Percentiles rank a stretch among this genome's conserved stretches.
Conservation (phyloP, 1,140 invertebrate species). For the Formica exsecta region DNA sequence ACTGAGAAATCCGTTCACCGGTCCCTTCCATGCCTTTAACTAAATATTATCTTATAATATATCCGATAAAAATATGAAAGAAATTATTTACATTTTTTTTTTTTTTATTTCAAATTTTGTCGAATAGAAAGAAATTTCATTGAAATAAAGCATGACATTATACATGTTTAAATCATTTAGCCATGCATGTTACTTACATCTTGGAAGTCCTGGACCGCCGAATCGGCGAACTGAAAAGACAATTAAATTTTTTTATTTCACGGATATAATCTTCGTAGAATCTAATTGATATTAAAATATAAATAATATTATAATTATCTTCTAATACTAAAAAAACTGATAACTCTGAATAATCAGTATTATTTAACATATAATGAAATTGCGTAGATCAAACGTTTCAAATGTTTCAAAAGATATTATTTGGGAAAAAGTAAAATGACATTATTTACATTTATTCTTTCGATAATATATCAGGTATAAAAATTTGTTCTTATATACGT, state of each 20-base stretch:
- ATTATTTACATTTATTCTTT: background rate
- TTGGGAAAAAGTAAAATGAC: background rate
- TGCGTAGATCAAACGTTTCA: background rate
- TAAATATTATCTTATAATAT: constrained; percentile 9
- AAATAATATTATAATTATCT: background rate
- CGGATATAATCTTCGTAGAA: background rate
- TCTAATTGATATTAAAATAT: background rate
- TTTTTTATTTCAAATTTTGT: background rate
- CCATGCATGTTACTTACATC: background rate
- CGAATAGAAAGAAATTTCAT: background rate
- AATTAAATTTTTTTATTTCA: background rate
- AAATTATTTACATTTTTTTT: background rate
- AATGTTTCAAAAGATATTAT: background rate
- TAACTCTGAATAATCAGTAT: background rate
- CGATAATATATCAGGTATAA: background rate
- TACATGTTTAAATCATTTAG: background rate
- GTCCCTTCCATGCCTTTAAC: background rate
- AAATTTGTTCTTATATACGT: background rate
- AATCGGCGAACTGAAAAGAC: no score
- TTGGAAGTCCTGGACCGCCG: background rate
- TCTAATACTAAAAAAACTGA: no score
- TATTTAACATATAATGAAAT: background rate
- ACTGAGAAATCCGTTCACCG: background rate
- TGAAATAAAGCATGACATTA: background rate
- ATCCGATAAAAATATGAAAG: background rate